These are phyloP conservation scores for Colostygia pectinataria DNA, from an alignment of 2,888 invertebrate species.

Conservation along the genomic window DNA sequence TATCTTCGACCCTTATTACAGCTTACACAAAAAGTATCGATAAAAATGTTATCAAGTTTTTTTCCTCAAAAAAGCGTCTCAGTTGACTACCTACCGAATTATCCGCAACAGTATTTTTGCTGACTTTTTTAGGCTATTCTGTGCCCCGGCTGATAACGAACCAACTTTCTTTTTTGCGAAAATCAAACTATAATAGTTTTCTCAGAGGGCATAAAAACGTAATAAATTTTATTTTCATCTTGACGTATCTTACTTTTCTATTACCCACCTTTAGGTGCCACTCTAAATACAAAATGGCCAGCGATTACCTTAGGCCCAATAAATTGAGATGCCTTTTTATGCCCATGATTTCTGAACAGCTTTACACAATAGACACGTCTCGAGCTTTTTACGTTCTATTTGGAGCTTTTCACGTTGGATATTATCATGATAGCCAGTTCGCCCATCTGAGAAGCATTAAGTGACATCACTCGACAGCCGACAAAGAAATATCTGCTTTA, in stretches of 20 bases:
- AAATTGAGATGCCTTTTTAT: constrained; percentile 9
- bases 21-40: constrained; percentile 16
- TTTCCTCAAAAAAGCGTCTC: constrained; percentile 14
- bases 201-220: constrained; percentile 53
- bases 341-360: constrained; percentile 4
- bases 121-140: constrained; percentile 42
- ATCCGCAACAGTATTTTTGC: constrained; percentile 44
- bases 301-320: constrained; percentile 18
- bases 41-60: constrained; percentile 20
- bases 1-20: constrained; percentile 2
- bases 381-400: constrained; percentile 3
- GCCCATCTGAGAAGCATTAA: no score
- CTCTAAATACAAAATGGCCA: constrained; percentile 14
- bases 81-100: constrained; percentile 31
- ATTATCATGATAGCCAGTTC: no score
- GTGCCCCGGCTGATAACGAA: constrained; percentile 48
- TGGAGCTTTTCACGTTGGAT: background rate
- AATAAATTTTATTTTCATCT: constrained; percentile 65
- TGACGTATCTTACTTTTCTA: constrained; percentile 65
- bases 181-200: constrained; percentile 67
- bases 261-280: constrained; percentile 31
- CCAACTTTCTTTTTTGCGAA: constrained; percentile 59
- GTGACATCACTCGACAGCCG: no score
- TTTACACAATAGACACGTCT: constrained; percentile 7
- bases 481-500: no score